Evolutionary conservation across 53 echinoderm and acorn worm species (phyloP), one percentile per base, ranked within the genome.

Genomic region (Henricia sp.): DNA sequence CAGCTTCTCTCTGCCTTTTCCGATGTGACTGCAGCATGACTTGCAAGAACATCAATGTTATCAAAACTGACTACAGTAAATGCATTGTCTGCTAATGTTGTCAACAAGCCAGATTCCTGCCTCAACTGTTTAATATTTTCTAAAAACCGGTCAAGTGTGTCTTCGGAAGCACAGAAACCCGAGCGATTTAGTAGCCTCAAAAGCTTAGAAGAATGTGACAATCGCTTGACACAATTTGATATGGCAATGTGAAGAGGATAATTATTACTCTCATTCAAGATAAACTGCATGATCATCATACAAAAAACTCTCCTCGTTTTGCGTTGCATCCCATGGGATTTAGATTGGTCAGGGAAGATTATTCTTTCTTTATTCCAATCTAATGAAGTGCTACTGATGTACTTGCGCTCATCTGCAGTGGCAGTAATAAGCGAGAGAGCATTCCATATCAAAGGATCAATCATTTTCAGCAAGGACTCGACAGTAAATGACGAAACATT

Each of bases 371-470:
- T 76, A 16, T 39, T 28, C 37, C 37, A 36, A 40, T 21, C 17
- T 37, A 77, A n/a, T n/a, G 57, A 37, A 54, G 39, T 52, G 16
- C 54, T 14, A 29, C 59, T 58, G 33, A 72, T 23, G 60, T 14
- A 67, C n/a, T 43, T 54, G 4, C 32, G 24, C 57, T 85, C 90
- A 56, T 58, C 70, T 38, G 16, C 19, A 71, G 69, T 84, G 24
- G 74, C 53, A 36, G 90, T 89, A 3, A 85, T 40, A 32, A 83
- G 16, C 30, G 70, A 48, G 13, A 89, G 23, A 30, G 54, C 56
- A 77, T 85, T 89, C 85, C 90, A 77, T 13, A 89, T 46, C n/a
- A 77, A 25, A n/a, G 90, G 78, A 50, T 89, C 77, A 70, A 84
- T 66, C 46, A 30, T 70, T 8, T 67, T 14, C 19, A 73, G 2